Conservation (phyloP, 2,797 vertebrate species). For the Falco novaeseelandiae region DNA sequence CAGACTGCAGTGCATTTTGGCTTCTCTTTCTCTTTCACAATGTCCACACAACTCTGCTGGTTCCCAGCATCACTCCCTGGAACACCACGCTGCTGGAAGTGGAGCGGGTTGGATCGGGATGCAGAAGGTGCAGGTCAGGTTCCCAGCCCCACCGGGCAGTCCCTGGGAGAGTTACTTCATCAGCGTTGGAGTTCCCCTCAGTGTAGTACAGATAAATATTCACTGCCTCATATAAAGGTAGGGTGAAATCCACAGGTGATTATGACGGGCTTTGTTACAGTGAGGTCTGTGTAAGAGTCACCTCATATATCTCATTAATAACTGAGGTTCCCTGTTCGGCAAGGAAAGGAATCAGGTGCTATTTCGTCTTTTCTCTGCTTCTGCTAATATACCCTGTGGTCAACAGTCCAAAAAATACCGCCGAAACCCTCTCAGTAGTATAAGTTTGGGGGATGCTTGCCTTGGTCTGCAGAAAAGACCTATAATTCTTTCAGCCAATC, state of each 20-base stretch:
- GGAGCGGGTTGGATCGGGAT: fast-evolving
- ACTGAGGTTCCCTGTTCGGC: not conserved
- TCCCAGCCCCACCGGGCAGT: not conserved
- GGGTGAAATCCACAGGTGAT: not conserved
- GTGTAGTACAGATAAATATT: not conserved
- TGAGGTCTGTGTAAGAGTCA: not conserved
- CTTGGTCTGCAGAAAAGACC: not conserved
- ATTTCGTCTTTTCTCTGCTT: constrained; percentile 21
- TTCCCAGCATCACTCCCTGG: not conserved
- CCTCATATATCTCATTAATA: constrained; percentile 16
- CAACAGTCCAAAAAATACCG: not conserved
- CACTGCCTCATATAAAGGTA: not conserved
- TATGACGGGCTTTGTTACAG: not conserved
- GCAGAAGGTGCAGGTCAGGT: not conserved
- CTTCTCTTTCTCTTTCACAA: not conserved
- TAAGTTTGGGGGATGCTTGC: not conserved
- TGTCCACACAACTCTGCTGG: not conserved
- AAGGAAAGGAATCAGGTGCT: not conserved
- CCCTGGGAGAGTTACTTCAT: not conserved
- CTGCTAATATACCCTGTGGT: not conserved
- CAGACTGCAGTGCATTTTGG: not conserved
- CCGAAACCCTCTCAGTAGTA: not conserved
- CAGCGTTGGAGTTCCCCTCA: not conserved
- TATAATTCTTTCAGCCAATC: not conserved
- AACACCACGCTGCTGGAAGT: not conserved